These are phyloP conservation scores for Drosophila nr. fundita DNA, from an alignment of 2,888 invertebrate species.

Conservation along the genomic window DNA sequence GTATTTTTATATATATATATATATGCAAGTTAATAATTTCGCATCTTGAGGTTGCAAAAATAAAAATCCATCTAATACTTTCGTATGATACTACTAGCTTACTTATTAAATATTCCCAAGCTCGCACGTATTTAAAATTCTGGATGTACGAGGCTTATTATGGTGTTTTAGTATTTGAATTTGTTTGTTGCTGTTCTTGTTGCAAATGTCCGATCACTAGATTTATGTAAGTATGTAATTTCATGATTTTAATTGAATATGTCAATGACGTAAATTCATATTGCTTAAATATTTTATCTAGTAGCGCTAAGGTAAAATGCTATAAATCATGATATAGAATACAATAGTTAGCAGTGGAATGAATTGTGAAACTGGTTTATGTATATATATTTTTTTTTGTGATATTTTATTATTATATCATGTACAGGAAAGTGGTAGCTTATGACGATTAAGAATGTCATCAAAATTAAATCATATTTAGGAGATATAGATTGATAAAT, in stretches of 20 bases:
- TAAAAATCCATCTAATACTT: conserved; percentile 69
- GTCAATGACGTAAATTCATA: conserved; percentile 8
- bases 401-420: background rate
- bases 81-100: conserved; percentile 47
- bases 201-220: background rate
- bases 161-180: conserved; percentile 9
- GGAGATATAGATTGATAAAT: conserved; percentile 18
- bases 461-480: background rate
- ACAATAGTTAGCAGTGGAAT: conserved; percentile 4
- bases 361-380: conserved; percentile 7
- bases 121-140: conserved; percentile 8
- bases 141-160: conserved; percentile 10
- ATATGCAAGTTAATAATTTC: conserved; percentile 28
- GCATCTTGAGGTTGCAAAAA: conserved; percentile 35
- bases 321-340: conserved; percentile 12
- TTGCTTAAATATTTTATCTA: conserved; percentile 3
- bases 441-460: background rate
- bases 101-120: conserved; percentile 25
- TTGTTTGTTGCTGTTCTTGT: background rate
- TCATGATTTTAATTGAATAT: background rate
- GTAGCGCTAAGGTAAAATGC: conserved; percentile 1
- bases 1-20: background rate
- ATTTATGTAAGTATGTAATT: background rate
- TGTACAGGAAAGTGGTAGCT: background rate
- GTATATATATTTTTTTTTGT: conserved; percentile 1